Evolutionary conservation across 2,113 vertebrate species (phyloP).

Genomic region (Coracopsis vasa): DNA sequence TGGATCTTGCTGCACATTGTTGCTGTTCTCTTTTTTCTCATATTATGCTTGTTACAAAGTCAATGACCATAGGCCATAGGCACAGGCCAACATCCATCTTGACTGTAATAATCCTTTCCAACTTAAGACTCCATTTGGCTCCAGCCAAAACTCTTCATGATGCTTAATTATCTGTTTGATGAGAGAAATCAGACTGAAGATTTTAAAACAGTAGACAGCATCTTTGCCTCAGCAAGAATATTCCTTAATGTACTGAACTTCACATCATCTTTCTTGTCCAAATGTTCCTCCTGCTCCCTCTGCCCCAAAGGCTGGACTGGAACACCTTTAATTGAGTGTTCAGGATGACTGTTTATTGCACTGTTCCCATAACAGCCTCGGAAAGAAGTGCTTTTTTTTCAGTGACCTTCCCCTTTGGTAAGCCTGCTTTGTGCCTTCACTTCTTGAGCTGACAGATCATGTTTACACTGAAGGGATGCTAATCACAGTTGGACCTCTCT

Average conservation of each 20-base stretch:
- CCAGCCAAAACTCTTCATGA: background rate
- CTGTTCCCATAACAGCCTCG: conserved; percentile 69
- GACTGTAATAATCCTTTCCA: background rate
- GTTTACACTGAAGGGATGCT: conserved; percentile 21
- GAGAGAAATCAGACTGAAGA: conserved; percentile 2
- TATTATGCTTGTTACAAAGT: background rate
- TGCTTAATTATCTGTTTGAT: background rate
- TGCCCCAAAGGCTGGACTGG: conserved; percentile 13
- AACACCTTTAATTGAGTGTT: conserved; percentile 34
- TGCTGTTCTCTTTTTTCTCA: background rate
- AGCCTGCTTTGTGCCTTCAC: conserved; percentile 51
- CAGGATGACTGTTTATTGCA: conserved; percentile 73
- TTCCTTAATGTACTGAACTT: background rate
- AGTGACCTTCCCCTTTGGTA: conserved; percentile 70
- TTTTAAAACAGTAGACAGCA: background rate
- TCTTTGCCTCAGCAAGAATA: background rate
- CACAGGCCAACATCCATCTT: background rate
- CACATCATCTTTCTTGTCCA: background rate
- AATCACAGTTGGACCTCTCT: background rate
- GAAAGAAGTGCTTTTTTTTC: conserved; percentile 51
- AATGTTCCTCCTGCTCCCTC: background rate
- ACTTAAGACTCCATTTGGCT: background rate
- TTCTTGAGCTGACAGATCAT: conserved; percentile 41
- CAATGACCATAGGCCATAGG: background rate
- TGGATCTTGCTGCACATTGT: background rate